Base-by-base conservation (phyloP, 1,140 invertebrate genomes). In the Lanistes nyassanus region DNA sequence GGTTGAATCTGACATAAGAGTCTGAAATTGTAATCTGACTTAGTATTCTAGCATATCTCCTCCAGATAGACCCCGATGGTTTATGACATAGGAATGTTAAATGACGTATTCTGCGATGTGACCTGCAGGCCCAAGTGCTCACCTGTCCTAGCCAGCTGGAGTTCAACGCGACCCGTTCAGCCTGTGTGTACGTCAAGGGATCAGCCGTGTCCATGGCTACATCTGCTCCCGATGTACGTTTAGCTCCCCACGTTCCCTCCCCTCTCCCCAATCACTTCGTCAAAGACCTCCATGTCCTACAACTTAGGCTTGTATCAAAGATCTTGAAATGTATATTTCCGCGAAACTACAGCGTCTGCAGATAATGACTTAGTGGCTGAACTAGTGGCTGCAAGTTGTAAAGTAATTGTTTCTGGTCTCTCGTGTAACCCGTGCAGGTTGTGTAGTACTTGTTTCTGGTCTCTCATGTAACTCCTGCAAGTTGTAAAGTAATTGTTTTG, bases 381-480 rank as follows among this genome's bases (percentile, higher is more conserved):
- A 6, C 4, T 29, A 31, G 64, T 66, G 64, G 64, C n/a, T n/a
- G n/a, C n/a, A n/a, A n/a, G 39, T 3, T 42, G 39, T 68, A 9
- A 4, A 37, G n/a, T n/a, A n/a, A n/a, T n/a, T n/a, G 0, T 13
- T 42, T 42, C 62, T 51, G 3, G 23, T n/a, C 9, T 67, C 65
- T 56, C 39, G 5, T 60, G 2, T 53, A 16, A 34, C 26, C 37
- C 23, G 26, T 53, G 21, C 31, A 74, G 51, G 36, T 62, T 31
- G 42, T 58, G 56, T 23, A 67, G 56, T 21, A 70, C 51, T 21
- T 62, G 62, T 62, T 74, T 66, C 13, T 71, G 67, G 19, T 75
- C 66, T 37, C 66, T 69, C 21, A 31, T 13, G 39, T 75, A 82
- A 81, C 74, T 76, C 76, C n/a, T 81, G 80, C 75, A 77, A 75